These are phyloP conservation scores for Stenoptilia bipunctidactyla DNA, from an alignment of 2,888 invertebrate species.

Conservation along the genomic window DNA sequence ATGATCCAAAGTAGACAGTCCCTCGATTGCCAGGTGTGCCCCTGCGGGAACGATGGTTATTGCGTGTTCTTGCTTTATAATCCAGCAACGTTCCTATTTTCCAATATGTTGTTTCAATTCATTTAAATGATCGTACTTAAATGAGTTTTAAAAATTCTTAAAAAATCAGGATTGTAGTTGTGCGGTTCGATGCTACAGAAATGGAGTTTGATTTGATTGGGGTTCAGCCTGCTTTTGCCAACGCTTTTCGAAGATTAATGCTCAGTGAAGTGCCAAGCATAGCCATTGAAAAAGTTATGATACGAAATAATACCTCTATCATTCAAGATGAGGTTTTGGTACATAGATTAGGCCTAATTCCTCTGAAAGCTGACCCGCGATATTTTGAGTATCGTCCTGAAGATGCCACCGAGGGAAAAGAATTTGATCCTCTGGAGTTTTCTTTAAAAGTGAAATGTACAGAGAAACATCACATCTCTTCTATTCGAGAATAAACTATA, in stretches of 20 bases:
- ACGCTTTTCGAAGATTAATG: conserved; percentile 87
- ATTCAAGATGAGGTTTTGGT: conserved; percentile 93
- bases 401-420: conserved; percentile 76
- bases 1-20: too few species aligned
- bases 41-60: too few species aligned
- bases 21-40: too few species aligned
- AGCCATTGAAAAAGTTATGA: conserved; percentile 91
- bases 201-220: conserved; percentile 93
- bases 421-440: conserved; percentile 88
- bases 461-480: too few species aligned
- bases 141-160: conserved; percentile 76
- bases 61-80: too few species aligned
- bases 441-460: conserved; percentile 90
- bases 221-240: conserved; percentile 84
- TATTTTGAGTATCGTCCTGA: conserved; percentile 86
- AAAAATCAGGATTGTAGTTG: conserved; percentile 70
- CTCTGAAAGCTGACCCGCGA: conserved; percentile 92
- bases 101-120: too few species aligned
- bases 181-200: conserved; percentile 74
- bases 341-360: conserved; percentile 89
- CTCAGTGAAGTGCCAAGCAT: conserved; percentile 92
- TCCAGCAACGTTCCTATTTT: too few species aligned
- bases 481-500: too few species aligned
- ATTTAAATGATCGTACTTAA: too few species aligned
- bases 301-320: conserved; percentile 89